Conservation (phyloP, 2,888 invertebrate genomes). For the Lydus trimaculatus region DNA sequence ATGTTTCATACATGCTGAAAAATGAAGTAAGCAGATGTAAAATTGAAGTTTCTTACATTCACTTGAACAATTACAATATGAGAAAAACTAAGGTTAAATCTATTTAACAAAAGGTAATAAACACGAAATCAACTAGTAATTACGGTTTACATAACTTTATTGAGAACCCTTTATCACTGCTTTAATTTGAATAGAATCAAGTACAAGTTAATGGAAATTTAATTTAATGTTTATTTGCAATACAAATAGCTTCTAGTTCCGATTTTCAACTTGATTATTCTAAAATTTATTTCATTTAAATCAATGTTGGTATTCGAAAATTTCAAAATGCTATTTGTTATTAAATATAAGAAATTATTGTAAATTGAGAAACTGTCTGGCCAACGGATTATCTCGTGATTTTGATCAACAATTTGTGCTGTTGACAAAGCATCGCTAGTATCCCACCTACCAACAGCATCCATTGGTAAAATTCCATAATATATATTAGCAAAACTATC, state of each 20-base stretch:
- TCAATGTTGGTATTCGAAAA: constrained; percentile 18
- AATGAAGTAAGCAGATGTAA: not conserved
- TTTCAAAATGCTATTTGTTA: constrained; percentile 62
- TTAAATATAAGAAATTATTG: constrained; percentile 68
- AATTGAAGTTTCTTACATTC: not conserved
- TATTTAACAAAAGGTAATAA: no score
- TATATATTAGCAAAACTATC: constrained; percentile 70
- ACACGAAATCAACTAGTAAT: not conserved
- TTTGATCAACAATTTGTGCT: constrained; percentile 66
- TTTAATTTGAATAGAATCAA: not conserved
- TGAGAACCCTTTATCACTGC: not conserved
- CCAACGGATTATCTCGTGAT: constrained; percentile 72
- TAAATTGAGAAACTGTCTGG: constrained; percentile 73
- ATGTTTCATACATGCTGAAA: not conserved
- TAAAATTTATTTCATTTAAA: constrained; percentile 18
- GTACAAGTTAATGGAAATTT: not conserved
- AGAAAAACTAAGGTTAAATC: no score
- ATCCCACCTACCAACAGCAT: constrained; percentile 75
- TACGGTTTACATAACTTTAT: not conserved
- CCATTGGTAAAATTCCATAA: constrained; percentile 71
- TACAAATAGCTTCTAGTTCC: constrained; percentile 19
- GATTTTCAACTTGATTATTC: constrained; percentile 16
- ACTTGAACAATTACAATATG: not conserved
- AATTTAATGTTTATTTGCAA: constrained; percentile 13
- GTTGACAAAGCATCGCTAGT: constrained; percentile 55